Conservation (phyloP, 2,888 invertebrate species). For the Petrolisthes cinctipes region DNA sequence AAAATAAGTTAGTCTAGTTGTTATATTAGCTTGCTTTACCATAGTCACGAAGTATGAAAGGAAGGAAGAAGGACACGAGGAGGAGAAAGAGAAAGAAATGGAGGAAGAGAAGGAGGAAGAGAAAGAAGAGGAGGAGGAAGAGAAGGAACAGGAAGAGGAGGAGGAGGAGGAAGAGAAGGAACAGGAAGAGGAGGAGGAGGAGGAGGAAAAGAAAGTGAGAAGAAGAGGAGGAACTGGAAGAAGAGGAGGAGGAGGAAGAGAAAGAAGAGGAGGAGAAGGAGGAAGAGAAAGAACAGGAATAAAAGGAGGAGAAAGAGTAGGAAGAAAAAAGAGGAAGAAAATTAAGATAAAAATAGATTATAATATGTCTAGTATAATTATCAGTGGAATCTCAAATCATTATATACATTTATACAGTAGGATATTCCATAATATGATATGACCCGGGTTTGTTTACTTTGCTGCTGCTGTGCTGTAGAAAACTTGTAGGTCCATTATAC, state of each 20-base stretch:
- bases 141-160: no score
- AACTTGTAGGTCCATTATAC: no score
- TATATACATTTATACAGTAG: not conserved
- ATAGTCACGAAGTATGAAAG: no score
- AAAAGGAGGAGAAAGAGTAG: not conserved
- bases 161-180: not conserved
- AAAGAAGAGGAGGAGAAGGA: not conserved
- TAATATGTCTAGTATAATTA: not conserved
- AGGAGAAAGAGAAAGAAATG: not conserved
- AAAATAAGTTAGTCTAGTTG: not conserved
- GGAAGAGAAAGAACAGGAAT: not conserved
- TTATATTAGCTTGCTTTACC: no score
- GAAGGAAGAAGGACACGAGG: not conserved
- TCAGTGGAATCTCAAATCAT: not conserved
- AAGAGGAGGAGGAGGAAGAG: not conserved
- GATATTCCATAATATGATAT: no score
- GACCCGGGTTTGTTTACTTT: no score
- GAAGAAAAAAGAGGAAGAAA: not conserved
- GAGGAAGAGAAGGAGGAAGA: constrained; percentile 13
- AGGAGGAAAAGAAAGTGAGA: not conserved
- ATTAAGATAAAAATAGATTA: not conserved
- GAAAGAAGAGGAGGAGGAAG: not conserved
- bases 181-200: not conserved
- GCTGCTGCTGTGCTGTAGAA: no score
- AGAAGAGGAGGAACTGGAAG: not conserved